These are phyloP conservation scores for Tortrix viridana DNA, from an alignment of 2,888 invertebrate genomes.

Conservation along the genomic window DNA sequence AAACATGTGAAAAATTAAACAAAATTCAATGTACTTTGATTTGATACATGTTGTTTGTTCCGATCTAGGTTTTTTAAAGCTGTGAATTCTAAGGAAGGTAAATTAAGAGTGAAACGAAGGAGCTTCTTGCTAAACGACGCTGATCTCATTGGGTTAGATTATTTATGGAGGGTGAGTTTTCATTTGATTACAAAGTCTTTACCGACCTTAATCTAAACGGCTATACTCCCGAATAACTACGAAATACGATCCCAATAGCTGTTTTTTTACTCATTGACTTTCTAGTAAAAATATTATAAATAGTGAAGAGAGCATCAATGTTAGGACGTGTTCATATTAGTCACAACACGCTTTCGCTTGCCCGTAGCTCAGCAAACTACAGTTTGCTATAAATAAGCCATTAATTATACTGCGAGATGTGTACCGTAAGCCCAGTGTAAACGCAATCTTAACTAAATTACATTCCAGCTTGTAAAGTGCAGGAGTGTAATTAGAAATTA, in stretches of 20 bases:
- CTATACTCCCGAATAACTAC: too few species aligned
- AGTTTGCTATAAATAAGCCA: background rate
- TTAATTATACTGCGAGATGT: background rate
- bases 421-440: background rate
- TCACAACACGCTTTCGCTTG: too few species aligned
- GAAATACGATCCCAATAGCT: too few species aligned
- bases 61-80: slow-evolving; percentile 92
- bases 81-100: slow-evolving; percentile 97
- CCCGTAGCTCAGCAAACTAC: too few species aligned
- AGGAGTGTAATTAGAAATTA: too few species aligned
- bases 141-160: slow-evolving; percentile 97
- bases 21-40: background rate
- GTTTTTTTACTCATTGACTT: too few species aligned
- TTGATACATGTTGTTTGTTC: background rate
- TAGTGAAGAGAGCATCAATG: too few species aligned
- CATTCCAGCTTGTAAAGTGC: too few species aligned
- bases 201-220: too few species aligned
- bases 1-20: background rate
- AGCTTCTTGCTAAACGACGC: slow-evolving; percentile 95
- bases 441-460: background rate
- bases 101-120: slow-evolving; percentile 93
- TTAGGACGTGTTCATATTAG: too few species aligned
- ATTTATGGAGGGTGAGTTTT: slow-evolving; percentile 93
- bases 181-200: background rate
- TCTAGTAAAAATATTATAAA: too few species aligned